Evolutionary conservation across 2,888 invertebrate genomes (phyloP).

Genomic region (Argyresthia goedartella): DNA sequence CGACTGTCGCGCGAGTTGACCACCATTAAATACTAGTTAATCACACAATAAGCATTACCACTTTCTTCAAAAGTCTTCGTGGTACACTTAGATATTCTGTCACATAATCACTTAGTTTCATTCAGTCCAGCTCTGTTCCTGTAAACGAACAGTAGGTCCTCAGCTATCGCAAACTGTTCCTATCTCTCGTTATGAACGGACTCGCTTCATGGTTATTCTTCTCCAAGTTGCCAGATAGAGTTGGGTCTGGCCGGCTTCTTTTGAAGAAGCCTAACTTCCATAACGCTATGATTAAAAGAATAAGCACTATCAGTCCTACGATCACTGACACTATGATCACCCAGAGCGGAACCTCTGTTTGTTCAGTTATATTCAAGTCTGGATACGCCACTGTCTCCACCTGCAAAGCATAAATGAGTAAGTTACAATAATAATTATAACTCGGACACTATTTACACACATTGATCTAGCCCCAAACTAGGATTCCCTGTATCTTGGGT

Average conservation of each 20-base stretch:
- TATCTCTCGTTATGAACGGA: conserved; percentile 67
- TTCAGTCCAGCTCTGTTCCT: conserved; percentile 14
- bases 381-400: conserved; percentile 88
- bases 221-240: conserved; percentile 83
- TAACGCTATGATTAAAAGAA: conserved; percentile 82
- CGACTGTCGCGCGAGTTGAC: too few species aligned
- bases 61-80: background rate
- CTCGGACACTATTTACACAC: too few species aligned
- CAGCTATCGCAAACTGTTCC: conserved; percentile 60
- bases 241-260: conserved; percentile 85
- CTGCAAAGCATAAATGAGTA: conserved; percentile 53
- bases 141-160: conserved; percentile 20
- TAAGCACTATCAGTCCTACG: conserved; percentile 85
- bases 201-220: conserved; percentile 79
- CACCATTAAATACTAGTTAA: background rate
- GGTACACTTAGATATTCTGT: conserved; percentile 8
- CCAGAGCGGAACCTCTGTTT: conserved; percentile 85
- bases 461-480: too few species aligned
- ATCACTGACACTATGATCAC: conserved; percentile 87
- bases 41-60: background rate
- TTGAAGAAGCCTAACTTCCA: conserved; percentile 95
- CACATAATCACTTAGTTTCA: conserved; percentile 6
- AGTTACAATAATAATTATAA: too few species aligned
- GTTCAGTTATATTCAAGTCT: conserved; percentile 80
- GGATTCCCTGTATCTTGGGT: too few species aligned